Evolutionary conservation across 2,888 invertebrate species (phyloP).

Genomic region (Lutraria lutraria): DNA sequence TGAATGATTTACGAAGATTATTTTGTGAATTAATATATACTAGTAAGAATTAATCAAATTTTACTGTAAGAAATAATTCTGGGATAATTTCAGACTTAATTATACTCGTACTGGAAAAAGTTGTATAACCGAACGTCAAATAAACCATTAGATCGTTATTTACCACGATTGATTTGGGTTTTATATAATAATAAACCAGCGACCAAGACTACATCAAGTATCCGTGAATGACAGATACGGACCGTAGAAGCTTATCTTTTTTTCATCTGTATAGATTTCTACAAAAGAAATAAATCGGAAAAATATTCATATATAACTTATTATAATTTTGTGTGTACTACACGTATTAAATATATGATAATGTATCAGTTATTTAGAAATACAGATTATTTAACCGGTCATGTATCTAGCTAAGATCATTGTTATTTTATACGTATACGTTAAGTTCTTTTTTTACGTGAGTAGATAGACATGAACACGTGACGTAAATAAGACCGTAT

Average conservation of each 20-base stretch:
- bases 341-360: too few species aligned
- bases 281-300: not conserved
- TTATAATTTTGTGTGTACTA: too few species aligned
- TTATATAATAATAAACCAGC: too few species aligned
- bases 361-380: not conserved
- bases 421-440: slow-evolving; percentile 5
- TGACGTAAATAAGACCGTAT: not conserved
- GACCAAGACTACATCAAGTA: not conserved
- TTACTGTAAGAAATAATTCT: too few species aligned
- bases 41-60: too few species aligned
- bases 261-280: not conserved
- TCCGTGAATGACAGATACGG: not conserved
- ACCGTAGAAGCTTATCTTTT: not conserved
- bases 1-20: too few species aligned
- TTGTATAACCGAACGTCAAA: too few species aligned
- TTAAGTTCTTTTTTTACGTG: not conserved
- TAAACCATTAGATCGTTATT: too few species aligned
- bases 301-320: not conserved
- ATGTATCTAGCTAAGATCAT: not conserved
- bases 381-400: not conserved
- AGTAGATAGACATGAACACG: not conserved
- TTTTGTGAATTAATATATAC: too few species aligned
- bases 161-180: too few species aligned
- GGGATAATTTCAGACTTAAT: too few species aligned
- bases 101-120: too few species aligned